Base-by-base conservation (phyloP, 1,140 invertebrate genomes). In the Archivesica marissinica region DNA sequence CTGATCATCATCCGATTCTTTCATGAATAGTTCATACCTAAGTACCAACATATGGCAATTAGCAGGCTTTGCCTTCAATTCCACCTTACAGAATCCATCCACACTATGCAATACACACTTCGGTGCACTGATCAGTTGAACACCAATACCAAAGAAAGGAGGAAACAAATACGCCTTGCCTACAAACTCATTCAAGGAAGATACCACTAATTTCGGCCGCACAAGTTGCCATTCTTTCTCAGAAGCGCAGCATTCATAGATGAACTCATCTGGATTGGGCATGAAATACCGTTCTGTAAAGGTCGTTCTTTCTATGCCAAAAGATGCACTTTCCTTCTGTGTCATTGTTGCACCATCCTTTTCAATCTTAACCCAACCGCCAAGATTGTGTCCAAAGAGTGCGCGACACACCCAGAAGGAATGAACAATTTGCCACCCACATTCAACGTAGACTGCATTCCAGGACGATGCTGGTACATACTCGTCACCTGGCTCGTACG, bases 221-320 rank as follows among this genome's bases (percentile, higher is more conserved):
- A 86, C 20, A 17, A 89, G 50, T 33, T 89, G 88, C 88, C 88
- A 89, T 76, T 66, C 52, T 33, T 41, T 35, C 20, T 87, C 79
- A 28, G 52, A 44, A 11, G 86, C 86, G 38, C 74, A 77, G 41
- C 88, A 89, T 33, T 76, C 25, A 33, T 89, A 86, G 20, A 86
- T 74, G 50, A 86, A 89, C 70, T 89, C 76, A 0, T 52, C 47
- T 4, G 88, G 88, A 54, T 89, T 68, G 0, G 88, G 83, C 74
- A 89, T 85, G 28, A 87, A 86, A 56, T 86, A 89, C 4, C 85
- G 79, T 41, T 89, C 86, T 59, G 83, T 64, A 38, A 89, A 89
- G 4, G 86, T 81, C 68, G 83, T 86, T 54, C 35, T 54, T 13
- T 80, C n/a, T 0, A 86, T 41, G 0, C 88, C 86, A 13, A 23